Conservation (phyloP, 2,888 invertebrate genomes). For the Ophion costatus region DNA sequence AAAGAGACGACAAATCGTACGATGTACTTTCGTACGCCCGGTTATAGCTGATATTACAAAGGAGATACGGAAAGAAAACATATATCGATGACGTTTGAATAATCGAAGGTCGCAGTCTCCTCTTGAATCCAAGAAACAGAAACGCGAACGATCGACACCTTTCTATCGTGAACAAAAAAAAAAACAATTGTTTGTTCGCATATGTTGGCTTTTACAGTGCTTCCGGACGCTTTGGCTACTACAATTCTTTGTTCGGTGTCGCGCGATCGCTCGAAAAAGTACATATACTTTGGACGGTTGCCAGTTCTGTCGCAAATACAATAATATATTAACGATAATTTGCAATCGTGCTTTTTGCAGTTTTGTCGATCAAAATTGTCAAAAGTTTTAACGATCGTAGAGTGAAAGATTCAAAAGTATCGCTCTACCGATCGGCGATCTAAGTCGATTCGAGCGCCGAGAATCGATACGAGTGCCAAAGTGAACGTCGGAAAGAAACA, state of each 20-base stretch:
- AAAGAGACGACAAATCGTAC: background rate
- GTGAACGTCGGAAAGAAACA: slow-evolving; percentile 18
- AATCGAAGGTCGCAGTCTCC: background rate
- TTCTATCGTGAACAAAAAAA: background rate
- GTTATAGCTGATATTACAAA: background rate
- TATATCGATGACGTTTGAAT: background rate
- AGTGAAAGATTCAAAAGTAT: background rate
- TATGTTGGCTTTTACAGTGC: background rate
- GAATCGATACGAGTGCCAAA: background rate
- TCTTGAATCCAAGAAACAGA: background rate
- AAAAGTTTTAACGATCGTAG: background rate
- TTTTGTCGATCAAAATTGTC: background rate
- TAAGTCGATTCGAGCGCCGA: too few species aligned
- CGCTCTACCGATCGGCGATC: too few species aligned
- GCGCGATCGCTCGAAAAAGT: background rate
- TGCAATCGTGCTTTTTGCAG: background rate
- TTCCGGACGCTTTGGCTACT: background rate
- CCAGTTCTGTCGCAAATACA: background rate
- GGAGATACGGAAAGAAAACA: background rate
- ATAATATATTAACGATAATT: background rate
- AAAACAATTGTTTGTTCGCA: background rate
- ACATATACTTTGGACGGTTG: background rate
- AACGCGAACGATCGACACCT: too few species aligned
- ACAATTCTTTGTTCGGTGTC: background rate
- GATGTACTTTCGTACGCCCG: background rate